Base-by-base conservation (phyloP, 2,888 invertebrate genomes). In the Byasa hedistus region DNA sequence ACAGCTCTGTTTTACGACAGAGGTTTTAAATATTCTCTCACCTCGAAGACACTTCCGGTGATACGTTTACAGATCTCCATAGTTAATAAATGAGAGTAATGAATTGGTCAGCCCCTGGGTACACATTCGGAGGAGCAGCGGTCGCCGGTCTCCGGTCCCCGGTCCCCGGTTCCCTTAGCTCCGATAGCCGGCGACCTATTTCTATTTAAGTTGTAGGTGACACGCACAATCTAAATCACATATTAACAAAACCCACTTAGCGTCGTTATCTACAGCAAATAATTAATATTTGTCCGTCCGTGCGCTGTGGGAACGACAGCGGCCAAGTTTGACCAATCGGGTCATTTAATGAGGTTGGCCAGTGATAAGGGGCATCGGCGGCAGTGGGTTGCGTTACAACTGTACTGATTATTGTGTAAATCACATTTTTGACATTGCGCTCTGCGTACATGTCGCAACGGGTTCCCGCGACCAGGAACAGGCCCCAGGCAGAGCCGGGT, bases 241-340 rank as follows among this genome's bases (percentile, higher is more conserved):
- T 74, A 75, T 75, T 75, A 71, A 72, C 69, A 64, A 61, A 71
- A 69, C 69, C 73, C 70, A 72, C 69, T 73, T 75, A 65, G 54
- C 55, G 65, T 54, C 27, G 63, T 73, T 75, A 75, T 75, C 75
- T 72, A 67, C 56, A 55, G 61, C 69, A 73, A 73, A 75, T 72
- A 73, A 72, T 72, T 71, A 72, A 70, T 64, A 60, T 64, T 57
- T 57, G 68, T 68, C 64, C 66, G 64, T 55, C 64, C 59, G 69
- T 62, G 17, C 57, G 54, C 66, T 69, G 73, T 74, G 75, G 74
- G 74, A 75, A 74, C 71, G 64, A 57, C 57, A 15, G 56, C 61
- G 64, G 44, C 66, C 66, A 70, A 68, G 66, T 69, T 72, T 68
- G 69, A 69, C 70, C 71, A 73, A 70, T 73, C 61, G 68, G 71